Evolutionary conservation across 2,113 vertebrate genomes (phyloP).

Genomic region (Chaetodon trifascialis): DNA sequence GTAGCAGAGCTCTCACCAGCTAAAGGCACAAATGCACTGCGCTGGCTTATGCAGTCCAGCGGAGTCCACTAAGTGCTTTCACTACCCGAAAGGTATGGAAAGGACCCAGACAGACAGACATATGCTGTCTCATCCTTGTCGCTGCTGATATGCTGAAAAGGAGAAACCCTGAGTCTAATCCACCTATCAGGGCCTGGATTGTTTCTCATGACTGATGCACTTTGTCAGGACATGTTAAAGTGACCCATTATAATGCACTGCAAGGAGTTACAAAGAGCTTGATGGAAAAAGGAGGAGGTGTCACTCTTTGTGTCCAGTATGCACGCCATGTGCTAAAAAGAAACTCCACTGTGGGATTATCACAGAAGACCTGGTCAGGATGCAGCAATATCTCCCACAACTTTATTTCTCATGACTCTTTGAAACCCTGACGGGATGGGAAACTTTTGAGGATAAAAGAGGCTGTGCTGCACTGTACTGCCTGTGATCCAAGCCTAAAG

Average conservation of each 20-base stretch:
- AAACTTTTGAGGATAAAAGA: slow-evolving; percentile 28
- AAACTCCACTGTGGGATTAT: slow-evolving; percentile 30
- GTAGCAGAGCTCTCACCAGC: slow-evolving; percentile 55
- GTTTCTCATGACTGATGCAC: slow-evolving; percentile 26
- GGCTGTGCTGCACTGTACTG: neutral
- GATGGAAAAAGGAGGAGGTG: neutral
- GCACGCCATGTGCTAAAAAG: slow-evolving; percentile 44
- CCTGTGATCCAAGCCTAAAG: slow-evolving; percentile 20
- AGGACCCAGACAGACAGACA: slow-evolving; percentile 57
- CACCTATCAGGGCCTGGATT: slow-evolving; percentile 38
- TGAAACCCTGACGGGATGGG: slow-evolving; percentile 16
- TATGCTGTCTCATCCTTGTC: slow-evolving; percentile 67
- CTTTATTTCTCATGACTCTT: neutral
- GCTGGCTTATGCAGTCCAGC: slow-evolving; percentile 49
- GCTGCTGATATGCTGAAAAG: slow-evolving; percentile 43
- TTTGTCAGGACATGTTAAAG: slow-evolving; percentile 33
- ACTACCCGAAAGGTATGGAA: slow-evolving; percentile 59
- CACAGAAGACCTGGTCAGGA: slow-evolving; percentile 36
- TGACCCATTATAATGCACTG: slow-evolving; percentile 6
- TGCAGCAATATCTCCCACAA: slow-evolving; percentile 29
- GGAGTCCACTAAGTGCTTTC: slow-evolving; percentile 74
- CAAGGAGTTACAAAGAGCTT: neutral
- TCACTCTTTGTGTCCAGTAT: slow-evolving; percentile 27
- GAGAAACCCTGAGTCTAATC: slow-evolving; percentile 40
- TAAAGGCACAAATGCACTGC: slow-evolving; percentile 62